Percentiles rank a stretch among this genome's conserved stretches.
Evolutionary conservation across 1,140 invertebrate species (phyloP).

Genomic region (Musca vetustissima): DNA sequence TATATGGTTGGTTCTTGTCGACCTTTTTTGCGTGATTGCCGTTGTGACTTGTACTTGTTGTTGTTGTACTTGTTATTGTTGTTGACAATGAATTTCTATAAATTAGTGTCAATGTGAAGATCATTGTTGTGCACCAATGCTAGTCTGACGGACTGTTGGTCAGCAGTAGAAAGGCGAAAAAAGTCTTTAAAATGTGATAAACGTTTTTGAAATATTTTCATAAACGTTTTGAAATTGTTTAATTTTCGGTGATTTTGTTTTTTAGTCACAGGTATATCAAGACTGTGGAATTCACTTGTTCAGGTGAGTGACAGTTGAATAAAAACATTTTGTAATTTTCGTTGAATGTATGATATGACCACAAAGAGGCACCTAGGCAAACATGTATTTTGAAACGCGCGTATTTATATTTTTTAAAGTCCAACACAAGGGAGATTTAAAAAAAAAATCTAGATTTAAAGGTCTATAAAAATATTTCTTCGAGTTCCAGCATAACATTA

Average conservation of each 20-base stretch:
- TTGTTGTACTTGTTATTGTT: too few relatives aligned
- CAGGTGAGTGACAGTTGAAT: conserved; percentile 3
- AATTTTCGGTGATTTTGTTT: neutral
- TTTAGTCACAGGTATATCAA: neutral
- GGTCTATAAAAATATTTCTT: too few relatives aligned
- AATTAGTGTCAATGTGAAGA: conserved; percentile 22
- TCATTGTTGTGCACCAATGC: neutral
- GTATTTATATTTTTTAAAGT: too few relatives aligned
- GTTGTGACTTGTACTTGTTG: neutral
- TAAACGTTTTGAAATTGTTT: conserved; percentile 13
- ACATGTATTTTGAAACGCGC: too few relatives aligned
- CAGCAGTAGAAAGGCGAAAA: too few relatives aligned
- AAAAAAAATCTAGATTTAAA: too few relatives aligned
- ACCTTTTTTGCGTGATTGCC: neutral
- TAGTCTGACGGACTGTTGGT: too few relatives aligned
- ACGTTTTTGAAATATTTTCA: conserved; percentile 18
- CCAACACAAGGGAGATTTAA: too few relatives aligned
- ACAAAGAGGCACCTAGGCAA: too few relatives aligned
- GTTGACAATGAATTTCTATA: conserved; percentile 11
- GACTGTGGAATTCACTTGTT: neutral
- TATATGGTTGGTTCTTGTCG: neutral
- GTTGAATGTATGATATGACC: too few relatives aligned
- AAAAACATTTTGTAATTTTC: too few relatives aligned
- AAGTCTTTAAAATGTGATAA: neutral
- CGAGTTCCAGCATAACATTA: too few relatives aligned